Evolutionary conservation across 2,888 invertebrate genomes (phyloP), one percentile per base, ranked within the genome.

Genomic region (Tachina fera): DNA sequence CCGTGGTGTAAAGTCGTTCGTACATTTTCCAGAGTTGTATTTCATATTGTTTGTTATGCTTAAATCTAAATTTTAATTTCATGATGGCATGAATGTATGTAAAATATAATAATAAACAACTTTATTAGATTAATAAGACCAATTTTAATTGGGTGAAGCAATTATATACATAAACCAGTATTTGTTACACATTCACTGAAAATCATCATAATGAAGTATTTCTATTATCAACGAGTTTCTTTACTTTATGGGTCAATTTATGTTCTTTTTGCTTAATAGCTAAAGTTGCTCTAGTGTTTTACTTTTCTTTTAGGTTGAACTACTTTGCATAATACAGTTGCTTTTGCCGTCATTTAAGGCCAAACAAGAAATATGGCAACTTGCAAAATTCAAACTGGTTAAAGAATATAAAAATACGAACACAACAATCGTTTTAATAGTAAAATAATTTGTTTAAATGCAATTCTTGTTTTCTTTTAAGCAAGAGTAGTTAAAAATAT

Each of bases 321-420:
- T 41, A 22, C 14, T 63, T 63, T 49, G 8, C 6, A 47, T 31
- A 6, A 31, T 6, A n/a, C 16, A 47, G 16, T 31, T 47, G n/a
- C 45, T 5, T 53, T 10, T 47, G 47, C 31, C 43, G 60, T 43
- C 49, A 60, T 13, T 58, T 47, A 9, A 65, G 31, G 16, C 61
- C 41, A 10, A 41, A 16, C 9, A 60, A 51, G 43, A 43, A 67
- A 58, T 80, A 43, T 61, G 51, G 45, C 60, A 75, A 75, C 60
- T 49, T 67, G 51, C 41, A 31, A 39, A 51, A 68, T 49, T 51
- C 8, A 60, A 74, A 74, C 80, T 45, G 14, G 80, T 80, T 80
- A 67, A 74, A 74, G 67, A 80, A 67, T 68, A 43, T 80, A 43
- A 41, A 43, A 41, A 41, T 63, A 8, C 39, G n/a, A 19, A 14